Evolutionary conservation across 64 coral and sea anemone genomes (phyloP).

Genomic region (Dendrophyllia cribrosa): DNA sequence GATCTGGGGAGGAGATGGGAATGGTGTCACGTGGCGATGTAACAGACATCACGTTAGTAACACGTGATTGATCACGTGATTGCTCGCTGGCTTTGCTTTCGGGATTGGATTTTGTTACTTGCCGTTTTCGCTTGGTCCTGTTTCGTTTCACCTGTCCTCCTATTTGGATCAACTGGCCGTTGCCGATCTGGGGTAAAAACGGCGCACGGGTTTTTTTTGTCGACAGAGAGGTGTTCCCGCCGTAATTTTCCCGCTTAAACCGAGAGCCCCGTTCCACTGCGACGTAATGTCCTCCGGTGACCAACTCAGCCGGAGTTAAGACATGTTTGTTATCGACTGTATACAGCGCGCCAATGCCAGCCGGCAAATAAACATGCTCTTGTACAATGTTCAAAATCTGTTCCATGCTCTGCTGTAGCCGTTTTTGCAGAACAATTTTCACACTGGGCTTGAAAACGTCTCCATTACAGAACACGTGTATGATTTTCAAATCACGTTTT

Average conservation of each 20-base stretch:
- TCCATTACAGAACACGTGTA: conserved; percentile 82
- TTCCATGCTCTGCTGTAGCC: conserved; percentile 71
- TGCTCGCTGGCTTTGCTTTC: not conserved
- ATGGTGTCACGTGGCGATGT: not conserved
- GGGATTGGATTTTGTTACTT: not conserved
- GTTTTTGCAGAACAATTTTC: conserved; percentile 76
- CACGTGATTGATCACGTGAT: not conserved
- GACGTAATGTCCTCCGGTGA: conserved; percentile 63
- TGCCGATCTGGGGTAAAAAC: conserved; percentile 24
- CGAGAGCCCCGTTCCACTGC: conserved; percentile 80
- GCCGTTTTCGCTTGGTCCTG: not conserved
- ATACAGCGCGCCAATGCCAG: conserved; percentile 60
- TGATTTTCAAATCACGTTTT: conserved; percentile 63
- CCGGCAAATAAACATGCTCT: conserved; percentile 47
- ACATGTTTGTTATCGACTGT: conserved; percentile 57
- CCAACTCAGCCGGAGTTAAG: conserved; percentile 5
- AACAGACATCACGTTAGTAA: not conserved
- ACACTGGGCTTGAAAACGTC: conserved; percentile 57
- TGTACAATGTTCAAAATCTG: conserved; percentile 76
- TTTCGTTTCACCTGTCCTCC: not conserved
- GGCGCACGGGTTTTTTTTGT: not conserved
- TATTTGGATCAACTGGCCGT: conserved; percentile 9
- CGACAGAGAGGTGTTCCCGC: not conserved
- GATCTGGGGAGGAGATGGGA: not conserved
- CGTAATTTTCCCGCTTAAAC: conserved; percentile 75